Evolutionary conservation across 2,797 vertebrate species (phyloP), one percentile per base, ranked within the genome.

Genomic region (Cirrhinus molitorella): DNA sequence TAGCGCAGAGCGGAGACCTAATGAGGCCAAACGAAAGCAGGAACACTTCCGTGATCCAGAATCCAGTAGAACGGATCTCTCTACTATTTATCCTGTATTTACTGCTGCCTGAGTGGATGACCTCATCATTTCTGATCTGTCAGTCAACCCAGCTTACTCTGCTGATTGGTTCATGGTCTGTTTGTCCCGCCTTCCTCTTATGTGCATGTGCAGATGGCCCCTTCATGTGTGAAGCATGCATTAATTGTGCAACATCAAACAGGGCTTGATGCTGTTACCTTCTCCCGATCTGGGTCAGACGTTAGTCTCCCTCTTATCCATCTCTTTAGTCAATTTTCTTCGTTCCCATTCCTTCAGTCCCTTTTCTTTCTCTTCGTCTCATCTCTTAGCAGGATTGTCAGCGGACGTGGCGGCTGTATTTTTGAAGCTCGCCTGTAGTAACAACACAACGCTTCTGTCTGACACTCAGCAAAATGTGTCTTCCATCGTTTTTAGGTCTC

Each of bases 1-100:
- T 83, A 65, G 85, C 71, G 74, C 86, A 83, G 83, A 84, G 86
- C 81, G 57, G 51, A 91, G 89, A 89, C 92, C 91, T 94, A 95
- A 95, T 93, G 93, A 95, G 94, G 94, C 89, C 93, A 95, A 55
- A 86, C 90, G 92, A 90, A 90, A 90, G 89, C 88, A 89, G 92
- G 89, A 92, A 90, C 28, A 89, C 89, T 90, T 87, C 83, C 85
- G 87, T 91, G 87, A 92, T 90, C 90, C 86, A 70, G 71, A 71
- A 67, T 72, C 17, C 55, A 83, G 63, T 28, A n/a, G 40, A 73
- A 63, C 43, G 55, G 72, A 40, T 63, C 45, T 25, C 43, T 51
- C 43, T 68, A 40, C 31, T 51, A 3, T 77, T 77, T 40, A 51
- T 28, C 45, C 55, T 31, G 25, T 45, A 37, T 77, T 71, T 63